Evolutionary conservation across 2,113 vertebrate species (phyloP), one percentile per base, ranked within the genome.

Genomic region (Empidonax alnorum): DNA sequence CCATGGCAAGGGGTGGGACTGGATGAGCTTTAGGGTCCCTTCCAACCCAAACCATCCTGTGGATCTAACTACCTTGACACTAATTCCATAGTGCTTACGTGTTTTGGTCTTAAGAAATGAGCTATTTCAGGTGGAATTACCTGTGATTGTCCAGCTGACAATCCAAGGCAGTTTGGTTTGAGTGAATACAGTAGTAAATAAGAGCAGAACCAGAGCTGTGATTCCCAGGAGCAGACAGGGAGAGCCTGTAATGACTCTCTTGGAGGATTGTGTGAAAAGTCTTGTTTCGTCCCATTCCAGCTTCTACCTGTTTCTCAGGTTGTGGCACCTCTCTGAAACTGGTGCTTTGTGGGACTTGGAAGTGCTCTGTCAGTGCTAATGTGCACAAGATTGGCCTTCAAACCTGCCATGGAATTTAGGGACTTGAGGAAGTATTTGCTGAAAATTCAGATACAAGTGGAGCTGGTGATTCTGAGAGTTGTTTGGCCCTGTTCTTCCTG

Each of bases 181-280:
- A 56, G 33, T 14, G n/a, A 49, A 5, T 17, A 3, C 12, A 9
- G 20, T 73, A 69, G 41, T 58, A 28, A 88, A 42, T 35, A n/a
- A 37, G 53, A 79, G 49, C 46, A 73, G 31, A 88, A 84, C 0
- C 19, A 31, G 3, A 41, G 20, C 16, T 0, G 0, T 31, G n/a
- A 16, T 52, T 84, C n/a, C 47, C 62, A 61, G 68, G 30, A 77
- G 81, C 47, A 85, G 53, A 37, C 12, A 30, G 35, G 56, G 35
- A 55, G 21, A 49, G 28, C 22, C 55, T 77, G 35, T 31, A 47
- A 5, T 41, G 42, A 27, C 30, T 68, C 30, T 63, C 6, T 21
- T 33, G 50, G 30, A 50, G 56, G 8, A 22, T 12, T 71, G 23
- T 59, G 3, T 42, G 61, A 27, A 24, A 85, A 80, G 23, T 50